Base-by-base conservation (phyloP, 2,113 vertebrate species). In the Erpornis zantholeuca region DNA sequence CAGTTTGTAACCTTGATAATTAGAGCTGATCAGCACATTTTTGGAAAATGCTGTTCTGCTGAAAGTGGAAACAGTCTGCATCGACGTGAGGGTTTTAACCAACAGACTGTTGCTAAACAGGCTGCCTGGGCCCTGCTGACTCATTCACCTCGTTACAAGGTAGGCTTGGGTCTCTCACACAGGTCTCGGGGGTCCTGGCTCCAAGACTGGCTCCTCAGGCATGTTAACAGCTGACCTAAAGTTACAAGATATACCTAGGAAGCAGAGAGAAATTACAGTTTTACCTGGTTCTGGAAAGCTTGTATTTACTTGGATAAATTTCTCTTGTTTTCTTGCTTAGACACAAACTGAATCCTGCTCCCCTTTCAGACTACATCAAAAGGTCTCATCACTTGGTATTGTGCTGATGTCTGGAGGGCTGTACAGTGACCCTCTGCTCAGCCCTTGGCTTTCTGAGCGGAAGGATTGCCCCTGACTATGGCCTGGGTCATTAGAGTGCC, bases 21-120 rank as follows among this genome's bases (percentile, higher is more conserved):
- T 92, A 86, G 64, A 84, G 60, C 76, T 81, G 92, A 90, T 88
- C 86, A 94, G 80, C 91, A 94, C 68, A 81, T 94, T 97, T 97
- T 90, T 80, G 76, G 88, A 94, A 97, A 95, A 86, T 64, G 88
- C 91, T 88, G 60, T 77, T 92, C 80, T 78, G 91, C 72, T 88
- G 80, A 90, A 94, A 91, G 76, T 81, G 72, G 59, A 90, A 92
- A 86, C 27, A 75, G 36, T 88, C 64, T 81, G 54, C 50, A n/a
- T 25, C 9, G 64, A 94, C 6, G 44, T 84, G 94, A 96, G 68
- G 76, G 73, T 93, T 96, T 96, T 95, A 92, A 86, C 75, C 90
- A 94, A 72, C n/a, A 86, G 50, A 8, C 25, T 76, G 44, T 18
- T 93, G 59, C 38, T 66, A 49, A 86, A 38, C 33, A 92, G 54